Percentiles rank a stretch among this genome's conserved stretches.
These are phyloP conservation scores for Pogoniulus pusillus DNA, from an alignment of 2,797 vertebrate genomes.

Conservation along the genomic window DNA sequence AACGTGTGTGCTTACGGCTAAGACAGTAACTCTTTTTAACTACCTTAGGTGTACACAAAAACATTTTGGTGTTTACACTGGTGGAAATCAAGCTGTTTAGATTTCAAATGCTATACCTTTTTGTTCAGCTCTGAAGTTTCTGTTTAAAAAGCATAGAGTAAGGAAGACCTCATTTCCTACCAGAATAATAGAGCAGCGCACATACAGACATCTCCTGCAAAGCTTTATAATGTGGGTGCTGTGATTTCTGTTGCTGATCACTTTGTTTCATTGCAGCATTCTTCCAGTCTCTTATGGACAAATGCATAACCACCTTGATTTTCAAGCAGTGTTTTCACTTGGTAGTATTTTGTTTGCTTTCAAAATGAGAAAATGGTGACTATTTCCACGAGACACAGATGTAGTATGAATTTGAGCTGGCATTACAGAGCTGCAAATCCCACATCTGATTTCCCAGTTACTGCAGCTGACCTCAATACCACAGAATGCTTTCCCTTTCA, in stretches of 20 bases:
- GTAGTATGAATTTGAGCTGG: not conserved
- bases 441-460: not conserved
- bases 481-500: not conserved
- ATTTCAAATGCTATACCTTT: not conserved
- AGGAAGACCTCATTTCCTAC: not conserved
- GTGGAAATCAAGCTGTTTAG: not conserved
- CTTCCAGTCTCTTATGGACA: not conserved
- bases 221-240: not conserved
- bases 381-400: not conserved
- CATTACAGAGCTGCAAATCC: conserved; percentile 8
- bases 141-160: not conserved
- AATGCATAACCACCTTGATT: not conserved
- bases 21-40: not conserved
- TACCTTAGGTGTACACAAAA: not conserved
- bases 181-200: not conserved
- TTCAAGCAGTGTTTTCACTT: not conserved
- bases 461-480: conserved; percentile 46
- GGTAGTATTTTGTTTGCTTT: not conserved
- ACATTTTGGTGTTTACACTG: not conserved
- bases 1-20: not conserved
- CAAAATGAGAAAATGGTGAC: not conserved
- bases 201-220: not conserved
- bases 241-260: not conserved
- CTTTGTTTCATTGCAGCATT: not conserved
- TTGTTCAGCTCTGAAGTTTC: not conserved